A percentile compares a stretch with the other conserved stretches of the same genome.
These are phyloP conservation scores for Drosophila mojavensis DNA, from an alignment of 1,140 invertebrate genomes.

Conservation along the genomic window DNA sequence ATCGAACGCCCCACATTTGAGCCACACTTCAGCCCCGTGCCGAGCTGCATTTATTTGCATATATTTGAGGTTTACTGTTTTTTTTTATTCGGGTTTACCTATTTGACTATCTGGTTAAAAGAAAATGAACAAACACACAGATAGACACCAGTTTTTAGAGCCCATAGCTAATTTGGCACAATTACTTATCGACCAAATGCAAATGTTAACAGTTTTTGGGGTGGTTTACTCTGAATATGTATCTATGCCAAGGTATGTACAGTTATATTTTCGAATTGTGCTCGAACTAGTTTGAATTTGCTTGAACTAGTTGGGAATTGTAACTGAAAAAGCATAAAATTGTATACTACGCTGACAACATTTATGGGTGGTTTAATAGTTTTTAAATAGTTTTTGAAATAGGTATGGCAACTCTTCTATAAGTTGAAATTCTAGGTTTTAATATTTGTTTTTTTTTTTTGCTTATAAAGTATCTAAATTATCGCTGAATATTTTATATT, in stretches of 20 bases:
- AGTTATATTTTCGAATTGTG: background rate
- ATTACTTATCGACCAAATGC: conserved; percentile 48
- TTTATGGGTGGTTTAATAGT: background rate
- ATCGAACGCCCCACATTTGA: conserved; percentile 18
- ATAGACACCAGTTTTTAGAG: background rate
- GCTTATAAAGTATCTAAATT: too few relatives aligned
- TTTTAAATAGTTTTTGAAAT: background rate
- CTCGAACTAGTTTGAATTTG: conserved; percentile 2
- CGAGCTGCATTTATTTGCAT: conserved; percentile 30
- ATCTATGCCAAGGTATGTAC: conserved; percentile 17
- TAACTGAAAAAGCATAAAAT: background rate
- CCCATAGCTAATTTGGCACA: conserved; percentile 49
- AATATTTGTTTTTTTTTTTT: too few relatives aligned
- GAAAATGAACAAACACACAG: too few relatives aligned
- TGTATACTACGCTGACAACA: too few relatives aligned
- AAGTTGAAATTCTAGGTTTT: background rate
- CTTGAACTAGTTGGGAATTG: background rate
- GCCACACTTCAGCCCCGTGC: conserved; percentile 2
- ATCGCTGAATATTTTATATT: too few relatives aligned
- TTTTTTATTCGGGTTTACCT: conserved; percentile 17
- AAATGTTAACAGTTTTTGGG: conserved; percentile 17
- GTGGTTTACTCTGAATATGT: background rate
- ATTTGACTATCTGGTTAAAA: conserved; percentile 13
- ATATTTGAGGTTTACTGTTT: conserved; percentile 3
- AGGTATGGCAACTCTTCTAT: background rate